Evolutionary conservation across 2,888 invertebrate genomes (phyloP), one percentile per base, ranked within the genome.

Genomic region (Micoletzkya japonica): DNA sequence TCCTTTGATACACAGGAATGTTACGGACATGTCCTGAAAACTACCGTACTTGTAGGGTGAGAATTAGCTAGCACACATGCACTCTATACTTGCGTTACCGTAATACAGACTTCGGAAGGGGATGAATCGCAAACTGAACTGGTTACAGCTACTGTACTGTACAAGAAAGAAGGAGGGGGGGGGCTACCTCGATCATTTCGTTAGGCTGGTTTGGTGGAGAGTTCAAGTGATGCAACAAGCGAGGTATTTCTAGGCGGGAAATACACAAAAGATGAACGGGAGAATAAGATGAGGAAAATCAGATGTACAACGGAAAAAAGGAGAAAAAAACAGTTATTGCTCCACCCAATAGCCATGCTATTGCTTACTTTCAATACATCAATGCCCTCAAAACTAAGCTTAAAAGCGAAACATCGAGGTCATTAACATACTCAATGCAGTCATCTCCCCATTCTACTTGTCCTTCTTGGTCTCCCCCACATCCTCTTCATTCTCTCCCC

Each of bases 401-500:
- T n/a, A n/a, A n/a, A n/a, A n/a, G n/a, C n/a, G n/a, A n/a, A n/a
- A n/a, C n/a, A n/a, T n/a, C n/a, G n/a, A n/a, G n/a, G n/a, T n/a
- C n/a, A n/a, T n/a, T n/a, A n/a, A n/a, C n/a, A n/a, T n/a, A n/a
- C n/a, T n/a, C n/a, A n/a, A n/a, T n/a, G n/a, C 61, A 26, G 49
- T 52, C 7, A 17, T 14, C 39, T 39, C 24, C 30, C 67, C 24
- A 17, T 26, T 49, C 39, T 39, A 69, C 69, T 69, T 39, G 28
- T 69, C 69, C 50, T 69, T 69, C 69, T 69, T 69, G 36, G 28
- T 56, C 36, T 57, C 69, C 1, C 59, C 69, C n/a, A n/a, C 58
- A n/a, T n/a, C 34, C 58, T n/a, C 69, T 4, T 28, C 14, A 14
- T 70, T 52, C 68, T 79, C 80, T 4, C 74, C 77, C 44, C 76